phyloP scores from a whole-genome alignment of 2,888 invertebrate genomes.

The Dysmachus trigonus region DNA sequence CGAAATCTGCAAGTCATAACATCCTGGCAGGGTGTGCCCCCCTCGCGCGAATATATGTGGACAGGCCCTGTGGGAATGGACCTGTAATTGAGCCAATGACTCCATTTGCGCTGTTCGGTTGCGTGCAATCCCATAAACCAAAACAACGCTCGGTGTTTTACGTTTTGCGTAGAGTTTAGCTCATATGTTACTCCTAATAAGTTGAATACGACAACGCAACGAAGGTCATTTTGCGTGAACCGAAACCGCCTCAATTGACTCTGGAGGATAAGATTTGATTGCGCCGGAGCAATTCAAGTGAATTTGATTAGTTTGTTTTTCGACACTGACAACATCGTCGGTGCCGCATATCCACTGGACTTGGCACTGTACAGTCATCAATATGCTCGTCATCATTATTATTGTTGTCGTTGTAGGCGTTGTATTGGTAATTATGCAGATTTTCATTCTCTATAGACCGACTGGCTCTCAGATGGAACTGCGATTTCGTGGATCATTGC shows the following conservation, averaged over 20 bases:
- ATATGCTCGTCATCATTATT: neutral
- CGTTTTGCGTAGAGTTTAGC: neutral
- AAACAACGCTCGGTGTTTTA: neutral
- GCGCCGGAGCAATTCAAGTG: neutral
- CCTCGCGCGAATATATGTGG: neutral
- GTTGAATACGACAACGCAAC: neutral
- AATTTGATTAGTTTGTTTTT: conserved; percentile 37
- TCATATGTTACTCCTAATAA: neutral
- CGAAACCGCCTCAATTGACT: neutral
- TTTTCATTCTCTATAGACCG: neutral
- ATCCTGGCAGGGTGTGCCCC: conserved; percentile 3
- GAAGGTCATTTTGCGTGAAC: neutral
- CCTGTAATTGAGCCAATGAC: conserved; percentile 31
- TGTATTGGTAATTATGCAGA: neutral
- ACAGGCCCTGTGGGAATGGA: neutral
- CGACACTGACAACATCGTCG: neutral
- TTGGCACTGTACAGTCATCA: neutral
- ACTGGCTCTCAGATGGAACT: neutral
- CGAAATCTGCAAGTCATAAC: conserved; percentile 35
- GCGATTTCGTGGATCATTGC: neutral
- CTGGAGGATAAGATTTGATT: conserved; percentile 20
- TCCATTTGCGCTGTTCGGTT: neutral
- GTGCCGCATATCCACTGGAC: neutral
- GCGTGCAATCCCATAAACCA: neutral
- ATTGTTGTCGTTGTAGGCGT: neutral